Evolutionary conservation across 2,888 invertebrate species (phyloP).

Genomic region (Pterostichus niger): DNA sequence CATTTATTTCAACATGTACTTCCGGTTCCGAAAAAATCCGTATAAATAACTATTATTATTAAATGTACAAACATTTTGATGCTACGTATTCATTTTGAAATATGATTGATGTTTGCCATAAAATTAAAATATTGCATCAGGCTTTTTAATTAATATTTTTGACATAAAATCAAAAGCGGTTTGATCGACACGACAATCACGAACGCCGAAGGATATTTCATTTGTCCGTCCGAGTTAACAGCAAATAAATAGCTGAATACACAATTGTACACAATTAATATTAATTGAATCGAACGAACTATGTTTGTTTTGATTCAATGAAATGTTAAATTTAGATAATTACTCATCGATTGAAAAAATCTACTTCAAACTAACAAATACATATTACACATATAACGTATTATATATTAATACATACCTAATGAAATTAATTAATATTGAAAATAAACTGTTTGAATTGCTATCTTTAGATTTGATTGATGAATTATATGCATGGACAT

Average conservation of each 20-base stretch:
- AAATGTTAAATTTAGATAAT: slow-evolving; percentile 32
- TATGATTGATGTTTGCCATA: background rate
- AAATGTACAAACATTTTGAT: background rate
- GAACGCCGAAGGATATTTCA: slow-evolving; percentile 28
- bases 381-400: too few species aligned
- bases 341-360: slow-evolving; percentile 22
- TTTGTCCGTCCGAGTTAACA: slow-evolving; percentile 22
- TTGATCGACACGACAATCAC: slow-evolving; percentile 24
- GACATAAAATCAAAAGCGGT: slow-evolving; percentile 17
- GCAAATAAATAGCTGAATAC: slow-evolving; percentile 23
- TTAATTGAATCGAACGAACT: slow-evolving; percentile 25
- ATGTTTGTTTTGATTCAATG: slow-evolving; percentile 43
- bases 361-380: too few species aligned
- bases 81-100: background rate
- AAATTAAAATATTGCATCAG: slow-evolving; percentile 21
- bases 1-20: too few species aligned
- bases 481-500: too few species aligned
- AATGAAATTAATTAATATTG: too few species aligned
- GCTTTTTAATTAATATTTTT: slow-evolving; percentile 25
- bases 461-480: too few species aligned
- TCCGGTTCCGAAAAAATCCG: too few species aligned
- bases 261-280: slow-evolving; percentile 20
- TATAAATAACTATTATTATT: too few species aligned
- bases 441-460: too few species aligned
- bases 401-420: too few species aligned